These are phyloP conservation scores for Gymnorhina tibicen DNA, from an alignment of 2,113 vertebrate species.

Conservation along the genomic window DNA sequence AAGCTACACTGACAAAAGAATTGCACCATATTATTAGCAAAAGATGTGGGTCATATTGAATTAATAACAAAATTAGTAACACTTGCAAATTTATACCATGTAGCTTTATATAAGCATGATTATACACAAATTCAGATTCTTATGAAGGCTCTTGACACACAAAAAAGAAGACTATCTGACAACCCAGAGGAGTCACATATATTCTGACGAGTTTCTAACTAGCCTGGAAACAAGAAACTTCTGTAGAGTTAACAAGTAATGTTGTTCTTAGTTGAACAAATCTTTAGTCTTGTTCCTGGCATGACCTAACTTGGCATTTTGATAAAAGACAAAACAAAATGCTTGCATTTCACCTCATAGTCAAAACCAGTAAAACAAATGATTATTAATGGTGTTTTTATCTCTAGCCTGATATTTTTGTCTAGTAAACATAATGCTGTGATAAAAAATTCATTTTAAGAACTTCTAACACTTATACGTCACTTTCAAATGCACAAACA, in stretches of 20 bases:
- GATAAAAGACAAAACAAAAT: neutral
- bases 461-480: neutral
- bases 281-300: neutral
- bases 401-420: neutral
- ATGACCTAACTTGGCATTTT: neutral
- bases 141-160: neutral
- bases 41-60: neutral
- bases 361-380: neutral
- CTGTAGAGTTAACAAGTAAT: neutral
- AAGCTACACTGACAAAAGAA: neutral
- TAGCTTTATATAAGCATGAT: neutral
- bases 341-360: neutral
- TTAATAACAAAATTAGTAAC: neutral
- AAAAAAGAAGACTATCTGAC: neutral
- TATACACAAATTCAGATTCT: neutral
- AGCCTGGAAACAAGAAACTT: neutral
- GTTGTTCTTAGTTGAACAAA: neutral
- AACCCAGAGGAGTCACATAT: accelerated
- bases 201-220: neutral
- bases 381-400: neutral
- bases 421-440: neutral
- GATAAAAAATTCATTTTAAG: neutral
- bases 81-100: neutral
- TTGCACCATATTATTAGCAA: neutral
- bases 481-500: neutral